Evolutionary conservation across 2,797 vertebrate species (phyloP).

Genomic region (Manis javanica): DNA sequence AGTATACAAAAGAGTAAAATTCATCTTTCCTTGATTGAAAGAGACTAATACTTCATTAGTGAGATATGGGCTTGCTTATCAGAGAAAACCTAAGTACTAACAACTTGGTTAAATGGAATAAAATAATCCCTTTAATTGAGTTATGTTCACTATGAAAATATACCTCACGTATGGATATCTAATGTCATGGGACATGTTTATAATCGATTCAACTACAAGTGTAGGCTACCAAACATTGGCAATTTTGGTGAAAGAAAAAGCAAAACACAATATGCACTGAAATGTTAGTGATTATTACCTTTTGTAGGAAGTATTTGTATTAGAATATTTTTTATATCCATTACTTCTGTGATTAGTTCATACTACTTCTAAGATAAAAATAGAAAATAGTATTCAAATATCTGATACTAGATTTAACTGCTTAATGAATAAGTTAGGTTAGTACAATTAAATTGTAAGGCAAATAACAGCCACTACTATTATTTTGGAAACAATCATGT

Average conservation of each 20-base stretch:
- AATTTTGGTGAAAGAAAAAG: neutral
- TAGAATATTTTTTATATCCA: neutral
- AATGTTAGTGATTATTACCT: neutral
- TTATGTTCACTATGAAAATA: neutral
- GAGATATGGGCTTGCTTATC: neutral
- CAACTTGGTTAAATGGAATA: neutral
- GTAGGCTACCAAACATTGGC: neutral
- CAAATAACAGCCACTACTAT: neutral
- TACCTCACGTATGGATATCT: neutral
- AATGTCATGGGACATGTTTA: neutral
- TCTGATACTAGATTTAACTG: neutral
- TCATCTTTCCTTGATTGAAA: neutral
- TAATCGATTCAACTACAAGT: neutral
- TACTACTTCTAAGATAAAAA: neutral
- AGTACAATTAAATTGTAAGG: neutral
- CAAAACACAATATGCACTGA: neutral
- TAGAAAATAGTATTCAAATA: constrained; percentile 6
- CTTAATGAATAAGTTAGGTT: neutral
- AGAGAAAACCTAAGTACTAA: neutral
- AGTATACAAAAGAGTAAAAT: neutral
- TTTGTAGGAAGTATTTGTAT: neutral
- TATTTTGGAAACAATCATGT: neutral
- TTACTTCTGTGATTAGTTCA: neutral
- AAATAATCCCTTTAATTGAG: neutral
- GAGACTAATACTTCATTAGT: neutral